A percentile compares a stretch with the other conserved stretches of the same genome.
Conservation (phyloP, 37 sponge, comb jelly and placozoan species). For the Halisarca cf. caerulea region DNA sequence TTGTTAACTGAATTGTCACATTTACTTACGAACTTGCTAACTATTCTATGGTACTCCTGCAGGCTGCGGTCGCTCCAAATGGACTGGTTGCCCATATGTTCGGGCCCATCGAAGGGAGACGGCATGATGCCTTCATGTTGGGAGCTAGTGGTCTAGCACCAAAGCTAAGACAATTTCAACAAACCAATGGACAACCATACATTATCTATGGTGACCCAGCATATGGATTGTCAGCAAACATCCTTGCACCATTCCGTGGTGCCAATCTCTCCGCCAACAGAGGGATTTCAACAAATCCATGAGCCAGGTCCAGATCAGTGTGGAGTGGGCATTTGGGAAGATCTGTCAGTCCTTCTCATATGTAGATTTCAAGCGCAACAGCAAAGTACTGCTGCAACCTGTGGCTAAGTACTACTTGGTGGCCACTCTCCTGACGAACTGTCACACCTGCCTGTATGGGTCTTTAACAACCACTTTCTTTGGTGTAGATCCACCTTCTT, state of each 20-base stretch:
- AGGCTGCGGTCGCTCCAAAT: conserved; percentile 18
- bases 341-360: background rate
- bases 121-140: conserved; percentile 13
- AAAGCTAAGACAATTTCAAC: background rate
- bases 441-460: background rate
- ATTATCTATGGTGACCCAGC: conserved; percentile 13
- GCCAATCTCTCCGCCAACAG: background rate
- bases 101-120: conserved; percentile 9
- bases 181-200: background rate
- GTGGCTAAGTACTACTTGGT: background rate
- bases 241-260: background rate
- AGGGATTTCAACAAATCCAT: background rate
- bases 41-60: background rate
- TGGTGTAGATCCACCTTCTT: background rate
- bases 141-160: background rate
- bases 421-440: background rate
- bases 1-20: background rate
- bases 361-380: background rate
- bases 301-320: background rate
- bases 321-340: no score
- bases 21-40: background rate
- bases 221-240: conserved; percentile 11
- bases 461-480: background rate
- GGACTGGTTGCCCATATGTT: conserved; percentile 15
- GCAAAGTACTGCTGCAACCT: background rate